Evolutionary conservation across 2,888 invertebrate genomes (phyloP).

Genomic region (Drosophila neonasuta): DNA sequence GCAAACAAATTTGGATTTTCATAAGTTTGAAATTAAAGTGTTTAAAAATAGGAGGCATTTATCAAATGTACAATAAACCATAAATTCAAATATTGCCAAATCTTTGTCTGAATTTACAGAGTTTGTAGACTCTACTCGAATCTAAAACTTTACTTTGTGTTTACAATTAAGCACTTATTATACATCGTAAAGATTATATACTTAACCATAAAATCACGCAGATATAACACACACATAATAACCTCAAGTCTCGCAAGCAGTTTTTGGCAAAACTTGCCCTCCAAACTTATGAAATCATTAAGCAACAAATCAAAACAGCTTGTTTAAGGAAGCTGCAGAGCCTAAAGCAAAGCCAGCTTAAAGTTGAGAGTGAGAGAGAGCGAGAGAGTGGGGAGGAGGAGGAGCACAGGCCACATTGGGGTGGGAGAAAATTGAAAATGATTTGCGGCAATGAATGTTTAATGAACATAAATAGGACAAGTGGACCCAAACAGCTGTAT

Average conservation of each 20-base stretch:
- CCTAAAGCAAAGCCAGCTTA: neutral
- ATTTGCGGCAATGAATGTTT: conserved; percentile 67
- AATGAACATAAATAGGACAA: conserved; percentile 70
- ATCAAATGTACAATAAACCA: too few relatives aligned
- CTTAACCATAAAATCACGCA: too few relatives aligned
- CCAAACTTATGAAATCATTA: neutral
- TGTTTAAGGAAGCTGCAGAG: neutral
- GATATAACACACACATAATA: too few relatives aligned
- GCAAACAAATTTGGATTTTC: neutral
- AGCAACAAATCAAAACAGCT: neutral
- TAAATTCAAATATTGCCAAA: too few relatives aligned
- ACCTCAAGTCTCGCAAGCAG: neutral
- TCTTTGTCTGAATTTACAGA: too few relatives aligned
- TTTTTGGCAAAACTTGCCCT: neutral
- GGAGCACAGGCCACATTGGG: neutral
- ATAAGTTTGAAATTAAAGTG: neutral
- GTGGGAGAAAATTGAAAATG: conserved; percentile 49
- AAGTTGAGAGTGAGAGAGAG: neutral
- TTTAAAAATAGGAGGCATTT: too few relatives aligned
- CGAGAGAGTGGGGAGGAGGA: too few relatives aligned
- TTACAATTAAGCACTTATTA: neutral
- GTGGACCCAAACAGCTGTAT: conserved; percentile 35
- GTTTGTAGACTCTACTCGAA: too few relatives aligned
- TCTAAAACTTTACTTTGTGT: too few relatives aligned
- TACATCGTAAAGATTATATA: neutral